Evolutionary conservation across 2,797 vertebrate species (phyloP).

Genomic region (Podarcis lilfordi): DNA sequence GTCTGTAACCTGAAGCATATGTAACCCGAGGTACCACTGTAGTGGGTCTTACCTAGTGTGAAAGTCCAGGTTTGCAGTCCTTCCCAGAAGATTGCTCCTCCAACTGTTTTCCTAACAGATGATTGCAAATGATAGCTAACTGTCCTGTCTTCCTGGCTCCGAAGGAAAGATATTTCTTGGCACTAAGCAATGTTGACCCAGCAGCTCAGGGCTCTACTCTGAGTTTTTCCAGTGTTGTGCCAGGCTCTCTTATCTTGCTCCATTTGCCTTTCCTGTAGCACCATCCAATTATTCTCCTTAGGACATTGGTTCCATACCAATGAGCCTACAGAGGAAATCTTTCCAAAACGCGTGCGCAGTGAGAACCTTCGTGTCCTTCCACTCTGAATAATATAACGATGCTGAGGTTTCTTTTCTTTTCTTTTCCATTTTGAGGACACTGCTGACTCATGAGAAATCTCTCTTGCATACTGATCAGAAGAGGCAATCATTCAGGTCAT

Average conservation of each 20-base stretch:
- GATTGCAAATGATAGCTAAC: neutral
- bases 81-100: neutral
- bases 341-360: neutral
- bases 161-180: neutral
- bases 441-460: conserved; percentile 33
- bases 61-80: neutral
- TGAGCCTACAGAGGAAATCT: conserved; percentile 19
- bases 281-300: conserved; percentile 25
- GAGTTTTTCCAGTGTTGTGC: neutral
- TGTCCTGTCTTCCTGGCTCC: neutral
- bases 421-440: neutral
- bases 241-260: conserved; percentile 12
- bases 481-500: conserved; percentile 34
- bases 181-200: neutral
- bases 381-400: neutral
- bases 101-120: neutral
- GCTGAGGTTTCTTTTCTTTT: neutral
- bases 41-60: neutral
- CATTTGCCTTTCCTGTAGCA: conserved; percentile 12
- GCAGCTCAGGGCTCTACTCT: neutral
- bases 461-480: conserved; percentile 27
- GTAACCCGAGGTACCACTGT: too few relatives aligned
- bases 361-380: neutral
- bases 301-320: conserved; percentile 39
- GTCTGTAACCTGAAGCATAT: too few relatives aligned